Conservation (phyloP, 2,888 invertebrate species). For the Dasysyrphus tricinctus region DNA sequence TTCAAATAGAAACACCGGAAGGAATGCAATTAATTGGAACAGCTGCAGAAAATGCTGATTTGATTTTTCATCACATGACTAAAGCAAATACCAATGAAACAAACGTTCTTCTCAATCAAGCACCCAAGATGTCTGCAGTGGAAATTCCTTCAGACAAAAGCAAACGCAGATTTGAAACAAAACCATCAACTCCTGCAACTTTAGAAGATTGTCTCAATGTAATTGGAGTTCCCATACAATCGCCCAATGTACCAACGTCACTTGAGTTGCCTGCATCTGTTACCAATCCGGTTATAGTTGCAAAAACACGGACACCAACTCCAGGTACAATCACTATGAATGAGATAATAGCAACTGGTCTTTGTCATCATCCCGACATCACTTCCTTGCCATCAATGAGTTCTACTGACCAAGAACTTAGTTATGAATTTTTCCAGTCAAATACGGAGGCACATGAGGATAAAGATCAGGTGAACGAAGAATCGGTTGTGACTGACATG, state of each 20-base stretch:
- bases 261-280: conserved; percentile 90
- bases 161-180: conserved; percentile 49
- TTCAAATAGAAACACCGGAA: conserved; percentile 65
- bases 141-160: conserved; percentile 87
- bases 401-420: conserved; percentile 51
- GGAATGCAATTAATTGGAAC: conserved; percentile 57
- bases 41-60: conserved; percentile 51
- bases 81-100: conserved; percentile 88
- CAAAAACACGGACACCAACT: conserved; percentile 82
- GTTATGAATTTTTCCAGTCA: conserved; percentile 61
- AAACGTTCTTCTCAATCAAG: conserved; percentile 89
- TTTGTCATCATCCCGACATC: conserved; percentile 69
- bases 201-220: conserved; percentile 86
- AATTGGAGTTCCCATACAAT: conserved; percentile 85
- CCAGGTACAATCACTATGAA: conserved; percentile 73
- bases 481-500: conserved; percentile 61
- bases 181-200: conserved; percentile 36
- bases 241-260: conserved; percentile 87
- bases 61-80: conserved; percentile 79
- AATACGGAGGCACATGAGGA: conserved; percentile 38
- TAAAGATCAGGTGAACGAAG: conserved; percentile 39
- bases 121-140: conserved; percentile 91
- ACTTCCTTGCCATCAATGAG: conserved; percentile 56
- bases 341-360: conserved; percentile 70
- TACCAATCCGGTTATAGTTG: conserved; percentile 89